Conservation (phyloP, 2,888 invertebrate species). For the Athalia circularis region DNA sequence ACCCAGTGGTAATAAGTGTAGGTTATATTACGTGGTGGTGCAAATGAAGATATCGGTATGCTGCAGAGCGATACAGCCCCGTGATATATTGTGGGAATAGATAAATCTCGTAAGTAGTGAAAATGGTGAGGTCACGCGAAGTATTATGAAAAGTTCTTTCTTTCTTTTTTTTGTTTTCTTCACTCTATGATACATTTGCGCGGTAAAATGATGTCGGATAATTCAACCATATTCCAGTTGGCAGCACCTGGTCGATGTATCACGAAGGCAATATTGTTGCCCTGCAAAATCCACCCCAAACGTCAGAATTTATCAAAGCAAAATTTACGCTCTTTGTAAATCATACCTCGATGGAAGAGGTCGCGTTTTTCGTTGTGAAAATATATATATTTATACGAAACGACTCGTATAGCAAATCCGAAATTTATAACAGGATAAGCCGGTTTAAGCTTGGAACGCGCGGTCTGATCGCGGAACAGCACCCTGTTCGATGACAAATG, state of each 20-base stretch:
- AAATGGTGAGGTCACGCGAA: conserved; percentile 12
- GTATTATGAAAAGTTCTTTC: background rate
- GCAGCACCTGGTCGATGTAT: conserved; percentile 36
- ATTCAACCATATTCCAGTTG: conserved; percentile 8
- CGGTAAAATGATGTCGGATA: conserved; percentile 13
- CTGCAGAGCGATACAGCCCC: no score
- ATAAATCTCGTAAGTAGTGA: background rate
- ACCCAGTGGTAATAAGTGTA: no score
- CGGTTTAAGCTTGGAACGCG: conserved; percentile 52
- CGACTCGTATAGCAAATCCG: conserved; percentile 53
- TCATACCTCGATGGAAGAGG: conserved; percentile 30
- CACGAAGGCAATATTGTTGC: conserved; percentile 39
- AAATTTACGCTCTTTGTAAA: conserved; percentile 35
- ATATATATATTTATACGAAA: conserved; percentile 50
- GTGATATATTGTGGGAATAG: no score
- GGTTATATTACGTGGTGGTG: no score
- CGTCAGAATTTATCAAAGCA: conserved; percentile 42
- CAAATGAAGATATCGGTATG: no score
- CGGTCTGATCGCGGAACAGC: conserved; percentile 22
- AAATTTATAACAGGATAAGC: conserved; percentile 62
- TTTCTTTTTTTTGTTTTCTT: no score
- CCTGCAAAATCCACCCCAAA: conserved; percentile 36
- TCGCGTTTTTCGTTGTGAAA: conserved; percentile 32
- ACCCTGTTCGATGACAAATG: conserved; percentile 43
- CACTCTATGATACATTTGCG: conserved; percentile 13